Evolutionary conservation across 2,797 vertebrate species (phyloP).

Genomic region (Esox lucius): DNA sequence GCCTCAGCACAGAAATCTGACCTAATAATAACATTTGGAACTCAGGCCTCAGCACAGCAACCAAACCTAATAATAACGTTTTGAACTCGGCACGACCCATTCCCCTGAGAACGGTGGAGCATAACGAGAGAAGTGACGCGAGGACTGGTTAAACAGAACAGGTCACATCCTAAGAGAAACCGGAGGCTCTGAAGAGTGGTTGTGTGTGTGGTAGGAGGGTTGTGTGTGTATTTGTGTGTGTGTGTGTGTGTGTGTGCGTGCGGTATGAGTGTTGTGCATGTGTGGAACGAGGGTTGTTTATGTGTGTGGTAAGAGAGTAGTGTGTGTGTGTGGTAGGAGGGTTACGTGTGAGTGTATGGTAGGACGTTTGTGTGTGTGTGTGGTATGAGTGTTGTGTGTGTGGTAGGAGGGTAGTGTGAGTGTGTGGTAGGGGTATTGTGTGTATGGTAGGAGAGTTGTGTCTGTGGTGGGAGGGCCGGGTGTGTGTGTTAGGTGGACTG

Average conservation of each 20-base stretch:
- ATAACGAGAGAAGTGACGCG: constrained; percentile 48
- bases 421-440: too few relatives aligned
- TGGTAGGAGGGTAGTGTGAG: too few relatives aligned
- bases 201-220: neutral
- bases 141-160: constrained; percentile 55
- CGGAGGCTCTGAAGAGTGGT: neutral
- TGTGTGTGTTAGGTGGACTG: too few relatives aligned
- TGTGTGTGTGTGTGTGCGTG: constrained; percentile 2
- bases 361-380: too few relatives aligned
- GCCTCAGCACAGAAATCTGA: constrained; percentile 56
- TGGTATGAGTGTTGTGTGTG: too few relatives aligned
- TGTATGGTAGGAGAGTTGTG: too few relatives aligned
- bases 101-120: constrained; percentile 45
- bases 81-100: constrained; percentile 47
- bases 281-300: too few relatives aligned
- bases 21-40: constrained; percentile 56
- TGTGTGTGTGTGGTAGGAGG: neutral
- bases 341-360: neutral
- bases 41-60: constrained; percentile 11
- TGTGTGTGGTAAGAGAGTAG: too few relatives aligned
- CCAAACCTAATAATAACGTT: constrained; percentile 52
- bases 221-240: constrained; percentile 10
- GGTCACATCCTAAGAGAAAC: constrained; percentile 38
- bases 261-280: neutral
- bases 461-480: too few relatives aligned